Evolutionary conservation across 2,888 invertebrate genomes (phyloP).

Genomic region (Hyposoter dolosus): DNA sequence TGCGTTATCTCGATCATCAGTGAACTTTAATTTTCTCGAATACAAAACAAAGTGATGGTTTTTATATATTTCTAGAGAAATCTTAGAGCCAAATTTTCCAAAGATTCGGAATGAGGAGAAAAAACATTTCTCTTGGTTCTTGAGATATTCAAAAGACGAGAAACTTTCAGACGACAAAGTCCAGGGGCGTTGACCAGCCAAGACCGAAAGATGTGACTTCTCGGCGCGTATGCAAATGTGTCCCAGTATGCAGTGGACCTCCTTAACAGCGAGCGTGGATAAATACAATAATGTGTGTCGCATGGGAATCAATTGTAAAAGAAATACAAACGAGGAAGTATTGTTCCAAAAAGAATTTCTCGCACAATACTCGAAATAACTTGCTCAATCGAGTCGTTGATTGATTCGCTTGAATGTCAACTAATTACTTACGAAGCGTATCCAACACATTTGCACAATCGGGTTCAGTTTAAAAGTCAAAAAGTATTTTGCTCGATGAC

Average conservation of each 20-base stretch:
- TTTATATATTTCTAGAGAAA: not conserved
- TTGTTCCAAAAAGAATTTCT: slow-evolving; percentile 12
- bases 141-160: slow-evolving; percentile 9
- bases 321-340: slow-evolving; percentile 29
- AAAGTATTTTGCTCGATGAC: not conserved
- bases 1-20: not conserved
- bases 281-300: slow-evolving; percentile 57
- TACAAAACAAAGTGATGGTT: not conserved
- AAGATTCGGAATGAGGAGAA: not conserved
- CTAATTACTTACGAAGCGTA: not conserved
- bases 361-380: not conserved
- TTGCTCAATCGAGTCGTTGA: not conserved
- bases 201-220: slow-evolving; percentile 23
- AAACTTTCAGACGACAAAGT: slow-evolving; percentile 39
- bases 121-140: slow-evolving; percentile 21
- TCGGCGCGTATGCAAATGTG: slow-evolving; percentile 55
- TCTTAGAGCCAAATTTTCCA: not conserved
- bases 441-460: not conserved
- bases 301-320: slow-evolving; percentile 15
- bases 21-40: not conserved
- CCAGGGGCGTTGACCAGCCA: slow-evolving; percentile 33
- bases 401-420: not conserved
- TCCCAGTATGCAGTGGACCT: slow-evolving; percentile 51
- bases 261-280: slow-evolving; percentile 50
- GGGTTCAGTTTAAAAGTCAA: not conserved